Conservation (phyloP, 2,888 invertebrate species). For the Acleris sparsana region DNA sequence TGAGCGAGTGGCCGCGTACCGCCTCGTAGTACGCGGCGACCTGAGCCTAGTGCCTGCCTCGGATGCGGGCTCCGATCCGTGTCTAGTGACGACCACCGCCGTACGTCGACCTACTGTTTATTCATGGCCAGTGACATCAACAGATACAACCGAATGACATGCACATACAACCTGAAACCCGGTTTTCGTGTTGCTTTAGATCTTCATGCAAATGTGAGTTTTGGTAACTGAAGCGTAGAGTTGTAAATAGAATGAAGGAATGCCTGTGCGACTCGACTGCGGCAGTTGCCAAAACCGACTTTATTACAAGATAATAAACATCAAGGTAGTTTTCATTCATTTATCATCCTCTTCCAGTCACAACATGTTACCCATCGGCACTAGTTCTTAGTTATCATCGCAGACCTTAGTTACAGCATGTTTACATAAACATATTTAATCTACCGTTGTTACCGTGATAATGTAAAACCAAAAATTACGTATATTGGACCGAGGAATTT, state of each 20-base stretch:
- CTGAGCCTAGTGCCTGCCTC: slow-evolving; percentile 5
- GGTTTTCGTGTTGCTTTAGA: slow-evolving; percentile 2
- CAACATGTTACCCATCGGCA: slow-evolving; percentile 9
- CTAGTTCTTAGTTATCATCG: slow-evolving; percentile 10
- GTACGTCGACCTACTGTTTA: neutral
- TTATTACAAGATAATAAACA: slow-evolving; percentile 16
- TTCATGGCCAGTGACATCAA: slow-evolving; percentile 12
- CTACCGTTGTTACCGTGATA: no score
- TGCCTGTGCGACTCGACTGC: slow-evolving; percentile 25
- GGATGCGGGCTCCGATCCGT: neutral
- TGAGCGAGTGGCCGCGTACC: slow-evolving; percentile 47
- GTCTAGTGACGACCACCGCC: neutral
- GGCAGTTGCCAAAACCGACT: slow-evolving; percentile 29
- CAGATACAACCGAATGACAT: neutral
- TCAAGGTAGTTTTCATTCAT: slow-evolving; percentile 13
- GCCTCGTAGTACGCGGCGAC: slow-evolving; percentile 16
- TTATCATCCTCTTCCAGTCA: slow-evolving; percentile 9
- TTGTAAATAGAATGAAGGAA: slow-evolving; percentile 43
- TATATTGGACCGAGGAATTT: no score
- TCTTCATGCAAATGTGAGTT: slow-evolving; percentile 48
- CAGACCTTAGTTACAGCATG: neutral
- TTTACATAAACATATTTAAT: no score
- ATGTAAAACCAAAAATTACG: no score
- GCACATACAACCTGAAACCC: slow-evolving; percentile 11
- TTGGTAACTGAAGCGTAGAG: slow-evolving; percentile 44